phyloP scores from a whole-genome alignment of 2,888 invertebrate species.

The Atethmia centrago region DNA sequence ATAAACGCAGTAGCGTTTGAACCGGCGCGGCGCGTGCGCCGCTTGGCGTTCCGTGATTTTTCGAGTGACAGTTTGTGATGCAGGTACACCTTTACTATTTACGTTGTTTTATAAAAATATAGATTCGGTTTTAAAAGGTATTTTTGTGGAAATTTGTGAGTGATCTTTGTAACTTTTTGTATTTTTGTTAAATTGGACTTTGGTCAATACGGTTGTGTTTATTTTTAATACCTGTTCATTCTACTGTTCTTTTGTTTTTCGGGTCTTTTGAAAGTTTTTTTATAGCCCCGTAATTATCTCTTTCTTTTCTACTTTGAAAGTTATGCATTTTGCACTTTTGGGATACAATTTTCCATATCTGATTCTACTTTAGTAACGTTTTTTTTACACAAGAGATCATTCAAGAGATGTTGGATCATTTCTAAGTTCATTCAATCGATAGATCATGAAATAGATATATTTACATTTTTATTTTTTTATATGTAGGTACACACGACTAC shows the following conservation, averaged over 20 bases:
- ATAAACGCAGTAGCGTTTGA: slow-evolving; percentile 85
- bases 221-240: slow-evolving; percentile 52
- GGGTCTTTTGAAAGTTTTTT: neutral
- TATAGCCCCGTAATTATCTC: neutral
- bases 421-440: slow-evolving; percentile 10
- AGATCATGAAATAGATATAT: neutral
- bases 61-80: slow-evolving; percentile 64
- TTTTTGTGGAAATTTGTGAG: neutral
- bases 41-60: slow-evolving; percentile 58
- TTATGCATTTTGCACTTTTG: neutral
- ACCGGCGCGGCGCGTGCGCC: slow-evolving; percentile 71
- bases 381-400: neutral
- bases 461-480: no score
- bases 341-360: neutral
- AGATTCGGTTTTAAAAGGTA: neutral
- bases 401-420: neutral
- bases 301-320: neutral
- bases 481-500: no score
- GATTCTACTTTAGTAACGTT: neutral
- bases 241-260: slow-evolving; percentile 29
- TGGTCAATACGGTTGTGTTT: slow-evolving; percentile 42
- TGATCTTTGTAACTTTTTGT: neutral
- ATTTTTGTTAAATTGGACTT: slow-evolving; percentile 5
- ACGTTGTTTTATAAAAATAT: slow-evolving; percentile 10
- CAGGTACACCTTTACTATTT: slow-evolving; percentile 52